Base-by-base conservation (phyloP, 2,113 vertebrate species). In the Corapipo altera region DNA sequence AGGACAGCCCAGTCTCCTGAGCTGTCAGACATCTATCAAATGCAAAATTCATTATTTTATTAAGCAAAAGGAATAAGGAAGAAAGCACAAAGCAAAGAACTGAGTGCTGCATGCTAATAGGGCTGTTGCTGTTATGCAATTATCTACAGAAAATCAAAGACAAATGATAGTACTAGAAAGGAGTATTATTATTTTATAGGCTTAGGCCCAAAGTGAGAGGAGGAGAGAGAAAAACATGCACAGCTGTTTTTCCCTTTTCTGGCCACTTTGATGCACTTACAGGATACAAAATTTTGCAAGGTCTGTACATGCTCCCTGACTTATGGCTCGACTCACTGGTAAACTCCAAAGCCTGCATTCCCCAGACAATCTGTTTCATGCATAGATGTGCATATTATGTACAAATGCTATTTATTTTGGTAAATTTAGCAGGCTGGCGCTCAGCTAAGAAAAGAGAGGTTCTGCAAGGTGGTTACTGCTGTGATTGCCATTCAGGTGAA, bases 61-160 rank as follows among this genome's bases (percentile, higher is more conserved):
- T 93, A 92, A 89, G 85, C 16, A 64, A 81, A 91, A 95, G 15
- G 39, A 92, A 11, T 43, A 66, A 77, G 30, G 57, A 27, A 87
- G 35, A 91, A 92, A 85, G 32, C 33, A 88, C 49, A 80, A 85
- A 93, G 78, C 46, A 76, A 88, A 93, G 72, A 95, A 15, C 12
- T 28, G 67, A 83, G 43, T 43, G 33, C 64, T 91, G 90, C 96
- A 96, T 94, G 55, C 48, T 94, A 93, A 94, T 80, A 43, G 51
- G 35, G 27, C 71, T 74, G 30, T 49, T 85, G 67, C 75, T 74
- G 69, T 88, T 95, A 90, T 26, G 51, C 51, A 93, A 71, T 89
- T 94, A 85, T 86, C 73, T 66, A 83, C 64, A 70, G 85, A 94
- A 97, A 94, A 97, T 89, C 71, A 93, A 85, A 94, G 94, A 73